Evolutionary conservation across 2,888 invertebrate genomes (phyloP).

Genomic region (Elegia similella): DNA sequence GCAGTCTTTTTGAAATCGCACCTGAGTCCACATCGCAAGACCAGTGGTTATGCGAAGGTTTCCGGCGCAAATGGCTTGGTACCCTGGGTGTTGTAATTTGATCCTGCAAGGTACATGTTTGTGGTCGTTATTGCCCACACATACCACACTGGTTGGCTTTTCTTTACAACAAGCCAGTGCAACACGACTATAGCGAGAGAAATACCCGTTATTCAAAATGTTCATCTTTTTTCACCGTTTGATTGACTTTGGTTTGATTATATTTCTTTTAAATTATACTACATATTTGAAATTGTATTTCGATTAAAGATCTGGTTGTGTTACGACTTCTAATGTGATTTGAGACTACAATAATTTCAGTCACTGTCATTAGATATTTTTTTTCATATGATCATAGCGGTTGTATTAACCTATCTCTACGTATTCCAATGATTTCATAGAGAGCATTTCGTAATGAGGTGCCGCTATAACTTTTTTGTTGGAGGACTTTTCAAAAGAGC

Average conservation of each 20-base stretch:
- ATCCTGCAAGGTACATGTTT: not conserved
- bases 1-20: slow-evolving; percentile 50
- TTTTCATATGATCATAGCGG: not conserved
- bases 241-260: not conserved
- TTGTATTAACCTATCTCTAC: too few relatives aligned
- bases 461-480: too few relatives aligned
- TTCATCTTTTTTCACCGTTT: slow-evolving; percentile 35
- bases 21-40: slow-evolving; percentile 52
- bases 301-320: not conserved
- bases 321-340: not conserved
- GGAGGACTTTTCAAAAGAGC: too few relatives aligned
- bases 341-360: not conserved
- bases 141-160: not conserved
- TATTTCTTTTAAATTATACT: not conserved
- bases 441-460: too few relatives aligned
- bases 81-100: not conserved
- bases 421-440: too few relatives aligned
- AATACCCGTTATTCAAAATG: slow-evolving; percentile 37
- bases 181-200: slow-evolving; percentile 35
- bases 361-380: not conserved
- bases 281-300: not conserved
- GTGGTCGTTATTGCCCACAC: not conserved
- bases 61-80: slow-evolving; percentile 20
- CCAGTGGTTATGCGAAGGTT: slow-evolving; percentile 26
- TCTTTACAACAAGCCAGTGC: slow-evolving; percentile 39